A percentile compares a stretch with the other conserved stretches of the same genome.
These are phyloP conservation scores for Epinephelus lanceolatus DNA, from an alignment of 2,113 vertebrate species.

Conservation along the genomic window DNA sequence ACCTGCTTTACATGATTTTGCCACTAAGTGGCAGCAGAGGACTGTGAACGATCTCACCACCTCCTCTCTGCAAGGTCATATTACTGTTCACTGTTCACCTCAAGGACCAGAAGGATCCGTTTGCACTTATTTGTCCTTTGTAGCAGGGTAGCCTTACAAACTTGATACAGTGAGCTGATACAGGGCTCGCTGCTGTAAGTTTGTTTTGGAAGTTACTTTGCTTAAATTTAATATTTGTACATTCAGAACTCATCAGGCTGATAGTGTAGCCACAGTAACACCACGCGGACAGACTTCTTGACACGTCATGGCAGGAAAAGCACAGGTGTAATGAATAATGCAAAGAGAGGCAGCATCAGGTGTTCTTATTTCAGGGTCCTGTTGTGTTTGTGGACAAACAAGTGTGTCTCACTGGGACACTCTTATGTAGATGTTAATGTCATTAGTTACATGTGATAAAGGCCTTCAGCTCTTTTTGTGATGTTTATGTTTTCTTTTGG, in stretches of 20 bases:
- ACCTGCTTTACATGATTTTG: not conserved
- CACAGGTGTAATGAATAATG: not conserved
- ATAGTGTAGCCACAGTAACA: not conserved
- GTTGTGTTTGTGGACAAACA: no score
- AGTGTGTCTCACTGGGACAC: not conserved
- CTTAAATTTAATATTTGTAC: not conserved
- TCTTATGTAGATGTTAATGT: not conserved
- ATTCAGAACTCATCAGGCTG: not conserved
- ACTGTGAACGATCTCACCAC: not conserved
- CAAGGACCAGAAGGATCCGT: conserved; percentile 66
- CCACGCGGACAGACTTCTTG: no score
- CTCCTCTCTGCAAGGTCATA: not conserved
- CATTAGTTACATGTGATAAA: not conserved
- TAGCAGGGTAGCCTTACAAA: not conserved
- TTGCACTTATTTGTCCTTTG: conserved; percentile 26
- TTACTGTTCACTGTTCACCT: conserved; percentile 59
- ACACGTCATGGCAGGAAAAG: no score
- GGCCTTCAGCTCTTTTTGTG: not conserved
- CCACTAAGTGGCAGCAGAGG: conserved; percentile 75
- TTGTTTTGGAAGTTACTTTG: not conserved
- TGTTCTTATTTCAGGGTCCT: no score
- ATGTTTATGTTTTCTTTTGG: not conserved
- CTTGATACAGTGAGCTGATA: not conserved
- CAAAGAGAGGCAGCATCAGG: no score
- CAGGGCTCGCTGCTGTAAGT: not conserved